Evolutionary conservation across 1,140 invertebrate genomes (phyloP).

Genomic region (Drosophila aff.): DNA sequence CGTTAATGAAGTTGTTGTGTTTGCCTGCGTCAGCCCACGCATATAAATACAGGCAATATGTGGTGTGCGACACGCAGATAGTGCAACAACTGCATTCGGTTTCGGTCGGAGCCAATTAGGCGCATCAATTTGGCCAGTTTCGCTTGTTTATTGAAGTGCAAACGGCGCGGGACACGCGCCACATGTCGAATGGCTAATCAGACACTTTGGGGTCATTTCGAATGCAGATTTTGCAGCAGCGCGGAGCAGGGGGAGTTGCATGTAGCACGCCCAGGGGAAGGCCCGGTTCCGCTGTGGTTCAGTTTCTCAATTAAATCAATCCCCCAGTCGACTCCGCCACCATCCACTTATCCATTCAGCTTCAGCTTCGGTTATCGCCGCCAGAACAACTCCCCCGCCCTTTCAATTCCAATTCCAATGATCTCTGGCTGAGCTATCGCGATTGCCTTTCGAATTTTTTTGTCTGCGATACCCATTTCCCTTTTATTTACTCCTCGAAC

Average conservation of each 20-base stretch:
- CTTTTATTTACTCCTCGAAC: not conserved
- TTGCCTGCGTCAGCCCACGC: constrained; percentile 71
- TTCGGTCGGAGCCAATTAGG: constrained; percentile 69
- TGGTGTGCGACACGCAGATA: constrained; percentile 9
- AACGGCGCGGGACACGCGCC: constrained; percentile 59
- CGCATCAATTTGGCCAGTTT: constrained; percentile 66
- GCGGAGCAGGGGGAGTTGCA: not conserved
- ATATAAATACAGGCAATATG: constrained; percentile 60
- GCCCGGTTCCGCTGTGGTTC: not conserved
- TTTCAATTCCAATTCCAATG: constrained; percentile 26
- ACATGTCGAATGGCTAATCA: constrained; percentile 74
- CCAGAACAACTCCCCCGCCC: not conserved
- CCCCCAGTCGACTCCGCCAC: not conserved
- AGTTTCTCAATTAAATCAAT: constrained; percentile 27
- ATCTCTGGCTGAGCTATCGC: constrained; percentile 6
- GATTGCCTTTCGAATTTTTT: constrained; percentile 1
- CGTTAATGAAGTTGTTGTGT: constrained; percentile 81
- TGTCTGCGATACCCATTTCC: too few relatives aligned
- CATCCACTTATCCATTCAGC: constrained; percentile 3
- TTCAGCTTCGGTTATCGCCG: constrained; percentile 5
- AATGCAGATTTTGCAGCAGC: constrained; percentile 38
- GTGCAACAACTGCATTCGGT: constrained; percentile 35
- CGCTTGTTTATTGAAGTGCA: constrained; percentile 56
- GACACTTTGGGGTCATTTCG: constrained; percentile 61
- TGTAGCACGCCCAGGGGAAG: not conserved